Evolutionary conservation across 2,797 vertebrate species (phyloP), one percentile per base, ranked within the genome.

Genomic region (Microchirus variegatus): DNA sequence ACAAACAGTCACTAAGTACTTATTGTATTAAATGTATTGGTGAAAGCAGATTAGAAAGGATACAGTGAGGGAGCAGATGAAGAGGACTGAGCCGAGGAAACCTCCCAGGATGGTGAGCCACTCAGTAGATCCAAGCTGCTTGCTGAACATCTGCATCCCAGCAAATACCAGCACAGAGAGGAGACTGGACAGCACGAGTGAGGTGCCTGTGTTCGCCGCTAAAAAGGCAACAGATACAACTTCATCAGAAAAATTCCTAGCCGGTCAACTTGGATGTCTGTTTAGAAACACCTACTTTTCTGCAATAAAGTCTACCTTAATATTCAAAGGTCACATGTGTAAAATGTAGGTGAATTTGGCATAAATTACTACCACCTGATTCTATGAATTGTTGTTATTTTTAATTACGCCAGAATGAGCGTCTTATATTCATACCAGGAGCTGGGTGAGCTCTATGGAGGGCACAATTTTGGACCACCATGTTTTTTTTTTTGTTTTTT

Each of bases 71-170:
- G 96, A 97, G 87, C 96, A 97, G 86, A 98, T 85, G 82, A 99
- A 98, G 56, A 98, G 95, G 6, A 94, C 89, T 0, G 97, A 97
- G 56, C 97, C 97, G 50, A 99, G 89, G 73, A 98, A 94, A 2
- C 97, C 96, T 2, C 97, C 97, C 71, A 98, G 89, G 90, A 99
- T 97, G 63, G 97, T 98, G 49, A 98, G 92, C 96, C 95, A 98
- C 91, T 99, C 96, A 0, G 94, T 95, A 59, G 97, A 98, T 12
- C 94, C 95, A 59, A 99, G 84, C 80, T 98, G 97, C 65, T 94
- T 93, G 77, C 96, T 98, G 86, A 97, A 98, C 95, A 97, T 98
- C 94, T 99, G 97, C 97, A 99, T 99, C 44, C 96, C 97, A 0
- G 97, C 96, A 70, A 99, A 99, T 0, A 98, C 95, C 89, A 98